These are phyloP conservation scores for Lasioglossum figueresi DNA, from an alignment of 2,888 invertebrate genomes.

Conservation along the genomic window DNA sequence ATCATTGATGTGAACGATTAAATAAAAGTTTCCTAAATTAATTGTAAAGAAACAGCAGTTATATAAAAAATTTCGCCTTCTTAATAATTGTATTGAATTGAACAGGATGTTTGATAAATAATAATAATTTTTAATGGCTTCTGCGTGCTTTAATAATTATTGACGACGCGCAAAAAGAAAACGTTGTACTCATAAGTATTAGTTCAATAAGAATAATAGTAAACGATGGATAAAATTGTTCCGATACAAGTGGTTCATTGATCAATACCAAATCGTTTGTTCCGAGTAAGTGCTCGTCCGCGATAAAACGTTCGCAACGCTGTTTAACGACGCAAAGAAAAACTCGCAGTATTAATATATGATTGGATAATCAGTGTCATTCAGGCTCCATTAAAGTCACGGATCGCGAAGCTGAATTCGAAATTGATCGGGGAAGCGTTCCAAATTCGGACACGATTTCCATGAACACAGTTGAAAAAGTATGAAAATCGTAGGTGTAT, in stretches of 20 bases:
- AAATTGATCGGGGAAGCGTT: not conserved
- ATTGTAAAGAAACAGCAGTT: too few species aligned
- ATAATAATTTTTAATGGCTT: not conserved
- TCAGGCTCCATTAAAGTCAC: constrained; percentile 18
- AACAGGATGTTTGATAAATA: too few species aligned
- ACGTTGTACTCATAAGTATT: not conserved
- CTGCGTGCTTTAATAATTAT: not conserved
- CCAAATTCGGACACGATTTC: not conserved
- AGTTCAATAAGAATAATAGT: not conserved
- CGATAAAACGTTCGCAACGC: constrained; percentile 18
- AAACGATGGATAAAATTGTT: not conserved
- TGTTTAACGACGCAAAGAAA: constrained; percentile 20
- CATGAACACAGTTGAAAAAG: not conserved
- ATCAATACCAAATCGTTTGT: constrained; percentile 9
- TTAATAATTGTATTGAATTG: not conserved
- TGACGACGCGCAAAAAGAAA: not conserved
- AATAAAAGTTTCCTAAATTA: too few species aligned
- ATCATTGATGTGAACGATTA: too few species aligned
- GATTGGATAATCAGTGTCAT: constrained; percentile 23
- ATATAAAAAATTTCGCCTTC: not conserved
- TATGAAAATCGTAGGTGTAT: not conserved
- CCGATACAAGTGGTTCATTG: constrained; percentile 2
- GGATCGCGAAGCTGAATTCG: not conserved
- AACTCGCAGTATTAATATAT: constrained; percentile 40
- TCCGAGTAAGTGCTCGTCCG: not conserved